Percentiles rank a stretch among this genome's conserved stretches.
phyloP scores from a whole-genome alignment of 2,797 vertebrate species.

The Lacerta agilis region DNA sequence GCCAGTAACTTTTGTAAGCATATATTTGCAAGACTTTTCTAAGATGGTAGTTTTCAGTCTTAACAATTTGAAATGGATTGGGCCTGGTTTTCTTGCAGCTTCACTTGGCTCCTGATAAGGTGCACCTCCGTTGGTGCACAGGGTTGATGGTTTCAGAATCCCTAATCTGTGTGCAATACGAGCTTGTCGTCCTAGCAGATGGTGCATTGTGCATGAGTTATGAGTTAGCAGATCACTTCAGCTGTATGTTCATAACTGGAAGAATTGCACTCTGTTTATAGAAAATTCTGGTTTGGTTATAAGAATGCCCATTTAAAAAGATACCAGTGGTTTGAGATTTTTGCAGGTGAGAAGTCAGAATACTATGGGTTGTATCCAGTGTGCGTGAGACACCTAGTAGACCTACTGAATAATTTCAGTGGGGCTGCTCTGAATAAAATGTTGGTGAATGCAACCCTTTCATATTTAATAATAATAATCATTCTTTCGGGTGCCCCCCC shows the following conservation, averaged over 20 bases:
- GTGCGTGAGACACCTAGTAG: too few species aligned
- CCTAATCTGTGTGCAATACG: not conserved
- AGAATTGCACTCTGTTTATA: not conserved
- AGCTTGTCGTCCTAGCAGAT: not conserved
- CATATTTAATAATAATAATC: too few species aligned
- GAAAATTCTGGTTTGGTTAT: not conserved
- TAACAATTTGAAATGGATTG: not conserved
- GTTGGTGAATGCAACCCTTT: too few species aligned
- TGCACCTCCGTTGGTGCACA: not conserved
- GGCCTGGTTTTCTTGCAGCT: conserved; percentile 5
- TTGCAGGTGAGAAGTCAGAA: not conserved
- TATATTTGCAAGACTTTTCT: not conserved
- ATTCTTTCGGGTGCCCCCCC: not conserved
- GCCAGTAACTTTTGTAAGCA: not conserved
- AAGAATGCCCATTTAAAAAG: not conserved
- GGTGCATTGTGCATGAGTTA: too few species aligned
- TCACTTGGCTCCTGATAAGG: not conserved
- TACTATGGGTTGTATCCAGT: too few species aligned
- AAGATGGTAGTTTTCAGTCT: conserved; percentile 5
- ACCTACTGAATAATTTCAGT: too few species aligned
- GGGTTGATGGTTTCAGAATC: not conserved
- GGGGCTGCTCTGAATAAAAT: too few species aligned
- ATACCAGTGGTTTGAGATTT: not conserved
- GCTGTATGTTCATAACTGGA: not conserved
- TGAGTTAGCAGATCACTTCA: too few species aligned